Percentiles rank a stretch among this genome's conserved stretches.
Conservation (phyloP, 2,888 invertebrate species). For the Candidula unifasciata region DNA sequence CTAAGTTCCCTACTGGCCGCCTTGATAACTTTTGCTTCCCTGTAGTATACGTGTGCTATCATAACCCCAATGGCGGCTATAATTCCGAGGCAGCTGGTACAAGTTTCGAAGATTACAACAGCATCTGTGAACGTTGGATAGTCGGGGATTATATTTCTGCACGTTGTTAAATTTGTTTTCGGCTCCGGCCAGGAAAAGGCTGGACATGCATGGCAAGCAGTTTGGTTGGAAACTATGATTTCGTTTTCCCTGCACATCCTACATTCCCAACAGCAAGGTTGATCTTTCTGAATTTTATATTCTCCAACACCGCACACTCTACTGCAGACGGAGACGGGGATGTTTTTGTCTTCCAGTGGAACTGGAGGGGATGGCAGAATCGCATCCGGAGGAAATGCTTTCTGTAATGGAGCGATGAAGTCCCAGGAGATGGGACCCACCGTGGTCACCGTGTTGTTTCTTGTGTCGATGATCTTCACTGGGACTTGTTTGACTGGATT, state of each 20-base stretch:
- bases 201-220: conserved; percentile 55
- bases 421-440: conserved; percentile 21
- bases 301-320: conserved; percentile 42
- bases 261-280: conserved; percentile 46
- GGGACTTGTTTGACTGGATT: not conserved
- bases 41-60: conserved; percentile 49
- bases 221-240: conserved; percentile 49
- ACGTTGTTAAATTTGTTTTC: conserved; percentile 45
- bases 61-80: conserved; percentile 38
- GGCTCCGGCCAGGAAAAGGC: conserved; percentile 58
- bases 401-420: conserved; percentile 21
- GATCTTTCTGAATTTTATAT: conserved; percentile 22
- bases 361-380: not conserved
- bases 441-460: not conserved
- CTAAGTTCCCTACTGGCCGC: conserved; percentile 68
- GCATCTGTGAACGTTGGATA: conserved; percentile 41
- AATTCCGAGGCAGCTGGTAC: conserved; percentile 41
- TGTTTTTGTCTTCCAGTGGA: not conserved
- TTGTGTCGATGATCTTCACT: conserved; percentile 21
- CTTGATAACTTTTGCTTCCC: conserved; percentile 64
- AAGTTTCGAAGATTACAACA: conserved; percentile 43
- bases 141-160: conserved; percentile 46
- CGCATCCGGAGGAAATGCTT: not conserved
- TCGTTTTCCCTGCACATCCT: conserved; percentile 58
- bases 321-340: conserved; percentile 48